phyloP scores from a whole-genome alignment of 1,140 invertebrate genomes.

The Mizuhopecten yessoensis region DNA sequence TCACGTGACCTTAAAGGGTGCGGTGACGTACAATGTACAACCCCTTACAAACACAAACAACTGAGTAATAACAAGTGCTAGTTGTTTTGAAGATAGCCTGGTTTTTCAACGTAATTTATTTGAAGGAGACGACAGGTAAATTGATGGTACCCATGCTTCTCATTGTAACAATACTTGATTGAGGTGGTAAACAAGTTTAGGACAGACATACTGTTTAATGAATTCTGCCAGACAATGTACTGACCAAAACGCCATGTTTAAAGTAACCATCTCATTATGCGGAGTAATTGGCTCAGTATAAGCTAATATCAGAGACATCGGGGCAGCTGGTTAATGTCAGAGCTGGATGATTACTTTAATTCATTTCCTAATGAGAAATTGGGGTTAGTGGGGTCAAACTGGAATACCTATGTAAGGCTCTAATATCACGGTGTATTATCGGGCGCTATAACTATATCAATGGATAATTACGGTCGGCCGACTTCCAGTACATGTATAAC shows the following conservation, averaged over 20 bases:
- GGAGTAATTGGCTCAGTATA: not conserved
- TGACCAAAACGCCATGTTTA: not conserved
- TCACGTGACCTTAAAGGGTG: too few species aligned
- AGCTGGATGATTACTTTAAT: not conserved
- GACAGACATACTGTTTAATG: not conserved
- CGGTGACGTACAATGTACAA: too few species aligned
- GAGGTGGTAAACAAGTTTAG: not conserved
- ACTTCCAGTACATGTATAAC: not conserved
- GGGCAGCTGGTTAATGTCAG: not conserved
- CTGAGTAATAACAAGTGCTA: too few species aligned
- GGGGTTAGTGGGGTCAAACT: not conserved
- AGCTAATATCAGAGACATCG: not conserved
- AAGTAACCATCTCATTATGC: not conserved
- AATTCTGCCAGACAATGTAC: not conserved
- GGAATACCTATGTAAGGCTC: not conserved
- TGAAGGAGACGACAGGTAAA: too few species aligned
- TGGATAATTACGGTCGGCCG: not conserved
- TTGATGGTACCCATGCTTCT: too few species aligned
- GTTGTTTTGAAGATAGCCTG: too few species aligned
- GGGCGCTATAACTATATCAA: not conserved
- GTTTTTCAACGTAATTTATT: too few species aligned
- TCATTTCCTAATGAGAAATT: slow-evolving; percentile 26
- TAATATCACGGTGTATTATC: not conserved
- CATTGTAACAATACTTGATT: too few species aligned
- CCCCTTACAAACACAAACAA: too few species aligned